These are phyloP conservation scores for Pogonocherus hispidulus DNA, from an alignment of 2,888 invertebrate genomes.

Conservation along the genomic window DNA sequence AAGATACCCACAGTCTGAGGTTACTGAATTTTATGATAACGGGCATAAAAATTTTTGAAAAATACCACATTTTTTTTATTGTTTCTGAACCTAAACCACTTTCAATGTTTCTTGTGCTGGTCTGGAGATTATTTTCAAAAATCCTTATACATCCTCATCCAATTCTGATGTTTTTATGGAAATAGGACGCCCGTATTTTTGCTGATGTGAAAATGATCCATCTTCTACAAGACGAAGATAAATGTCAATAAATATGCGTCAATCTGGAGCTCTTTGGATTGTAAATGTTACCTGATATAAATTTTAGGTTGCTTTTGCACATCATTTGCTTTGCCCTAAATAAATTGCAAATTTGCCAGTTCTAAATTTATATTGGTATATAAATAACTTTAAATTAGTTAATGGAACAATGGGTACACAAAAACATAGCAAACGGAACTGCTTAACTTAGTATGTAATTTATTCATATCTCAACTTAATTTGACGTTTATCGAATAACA, in stretches of 20 bases:
- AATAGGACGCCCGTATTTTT: neutral
- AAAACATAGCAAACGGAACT: neutral
- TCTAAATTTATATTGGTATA: neutral
- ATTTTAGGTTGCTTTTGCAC: neutral
- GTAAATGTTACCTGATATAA: neutral
- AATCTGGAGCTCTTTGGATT: neutral
- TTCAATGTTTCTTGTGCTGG: too few relatives aligned
- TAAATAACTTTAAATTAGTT: neutral
- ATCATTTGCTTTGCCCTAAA: neutral
- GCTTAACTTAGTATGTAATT: too few relatives aligned
- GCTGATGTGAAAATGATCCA: neutral
- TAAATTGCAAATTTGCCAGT: neutral
- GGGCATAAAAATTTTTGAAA: too few relatives aligned
- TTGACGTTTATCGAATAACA: too few relatives aligned
- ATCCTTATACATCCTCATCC: neutral
- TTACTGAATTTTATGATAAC: too few relatives aligned
- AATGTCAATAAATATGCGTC: neutral
- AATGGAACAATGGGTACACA: neutral
- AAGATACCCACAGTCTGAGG: too few relatives aligned
- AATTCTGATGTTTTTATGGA: neutral
- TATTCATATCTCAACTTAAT: too few relatives aligned
- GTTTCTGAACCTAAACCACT: too few relatives aligned
- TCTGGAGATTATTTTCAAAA: too few relatives aligned
- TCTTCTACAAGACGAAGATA: neutral
- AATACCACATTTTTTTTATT: too few relatives aligned